A percentile compares a stretch with the other conserved stretches of the same genome.
Evolutionary conservation across 2,888 invertebrate genomes (phyloP).

Genomic region (Lapara coniferarum): DNA sequence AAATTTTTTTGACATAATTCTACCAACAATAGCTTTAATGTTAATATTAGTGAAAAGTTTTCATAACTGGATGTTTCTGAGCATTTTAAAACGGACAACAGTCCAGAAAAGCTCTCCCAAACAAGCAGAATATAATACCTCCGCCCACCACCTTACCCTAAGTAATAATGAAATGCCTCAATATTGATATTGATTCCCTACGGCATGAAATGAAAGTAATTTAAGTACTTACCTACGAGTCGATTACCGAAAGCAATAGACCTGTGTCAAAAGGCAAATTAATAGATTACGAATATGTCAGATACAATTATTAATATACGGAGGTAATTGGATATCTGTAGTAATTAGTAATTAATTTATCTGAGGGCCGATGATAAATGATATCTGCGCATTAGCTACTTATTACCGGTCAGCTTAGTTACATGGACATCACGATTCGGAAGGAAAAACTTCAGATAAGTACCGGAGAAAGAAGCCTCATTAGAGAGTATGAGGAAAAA

Average conservation of each 20-base stretch:
- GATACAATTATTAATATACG: slow-evolving; percentile 10
- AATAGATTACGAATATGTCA: slow-evolving; percentile 10
- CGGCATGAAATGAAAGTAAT: neutral
- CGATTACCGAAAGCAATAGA: neutral
- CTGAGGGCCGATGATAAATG: slow-evolving; percentile 26
- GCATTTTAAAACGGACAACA: too few relatives aligned
- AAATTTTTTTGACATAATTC: too few relatives aligned
- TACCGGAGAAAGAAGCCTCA: slow-evolving; percentile 54
- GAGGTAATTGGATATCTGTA: slow-evolving; percentile 10
- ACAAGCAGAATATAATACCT: too few relatives aligned
- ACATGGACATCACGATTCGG: slow-evolving; percentile 51
- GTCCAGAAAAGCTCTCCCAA: too few relatives aligned
- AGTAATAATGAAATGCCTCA: neutral
- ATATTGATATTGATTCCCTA: neutral
- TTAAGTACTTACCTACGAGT: neutral
- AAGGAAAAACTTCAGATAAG: slow-evolving; percentile 52
- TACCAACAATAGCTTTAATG: too few relatives aligned
- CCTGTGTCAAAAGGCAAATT: slow-evolving; percentile 3
- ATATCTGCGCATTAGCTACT: slow-evolving; percentile 40
- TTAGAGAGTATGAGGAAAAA: slow-evolving; percentile 56
- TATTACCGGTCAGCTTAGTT: slow-evolving; percentile 46
- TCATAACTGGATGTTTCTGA: too few relatives aligned
- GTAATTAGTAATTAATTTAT: slow-evolving; percentile 18
- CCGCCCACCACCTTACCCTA: neutral
- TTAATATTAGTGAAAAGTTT: too few relatives aligned